Conservation (phyloP, 2,888 invertebrate genomes). For the Caradrina clavipalpis region DNA sequence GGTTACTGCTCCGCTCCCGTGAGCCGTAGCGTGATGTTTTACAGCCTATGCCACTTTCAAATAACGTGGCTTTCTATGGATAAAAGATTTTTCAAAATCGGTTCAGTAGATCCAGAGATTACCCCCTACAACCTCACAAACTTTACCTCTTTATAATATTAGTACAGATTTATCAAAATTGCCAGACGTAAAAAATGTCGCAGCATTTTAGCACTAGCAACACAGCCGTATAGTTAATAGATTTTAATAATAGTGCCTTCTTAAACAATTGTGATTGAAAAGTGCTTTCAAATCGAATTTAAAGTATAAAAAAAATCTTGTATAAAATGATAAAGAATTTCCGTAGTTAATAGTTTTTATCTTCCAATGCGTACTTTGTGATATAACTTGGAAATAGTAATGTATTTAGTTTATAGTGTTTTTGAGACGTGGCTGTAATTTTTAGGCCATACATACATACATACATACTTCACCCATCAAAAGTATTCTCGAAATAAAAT, state of each 20-base stretch:
- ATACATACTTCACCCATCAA: not conserved
- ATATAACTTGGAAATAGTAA: conserved; percentile 51
- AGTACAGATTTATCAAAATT: no score
- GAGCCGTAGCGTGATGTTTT: no score
- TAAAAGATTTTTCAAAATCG: no score
- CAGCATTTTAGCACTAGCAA: not conserved
- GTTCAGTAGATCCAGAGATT: no score
- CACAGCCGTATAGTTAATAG: conserved; percentile 23
- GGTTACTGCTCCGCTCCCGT: no score
- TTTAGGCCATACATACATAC: no score
- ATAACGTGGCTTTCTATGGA: no score
- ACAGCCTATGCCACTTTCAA: no score
- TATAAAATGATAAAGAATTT: conserved; percentile 42
- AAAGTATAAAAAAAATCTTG: conserved; percentile 49
- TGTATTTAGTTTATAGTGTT: conserved; percentile 45
- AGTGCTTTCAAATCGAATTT: conserved; percentile 61
- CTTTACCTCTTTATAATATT: no score
- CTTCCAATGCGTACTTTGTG: conserved; percentile 61
- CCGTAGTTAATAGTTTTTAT: conserved; percentile 41
- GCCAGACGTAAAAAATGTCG: conserved; percentile 13
- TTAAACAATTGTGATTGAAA: conserved; percentile 56
- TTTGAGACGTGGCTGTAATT: conserved; percentile 26
- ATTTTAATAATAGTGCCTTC: conserved; percentile 51
- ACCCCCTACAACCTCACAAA: no score
- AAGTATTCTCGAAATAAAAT: no score